Conservation (phyloP, 2,113 vertebrate genomes). For the Fregetta grallaria region DNA sequence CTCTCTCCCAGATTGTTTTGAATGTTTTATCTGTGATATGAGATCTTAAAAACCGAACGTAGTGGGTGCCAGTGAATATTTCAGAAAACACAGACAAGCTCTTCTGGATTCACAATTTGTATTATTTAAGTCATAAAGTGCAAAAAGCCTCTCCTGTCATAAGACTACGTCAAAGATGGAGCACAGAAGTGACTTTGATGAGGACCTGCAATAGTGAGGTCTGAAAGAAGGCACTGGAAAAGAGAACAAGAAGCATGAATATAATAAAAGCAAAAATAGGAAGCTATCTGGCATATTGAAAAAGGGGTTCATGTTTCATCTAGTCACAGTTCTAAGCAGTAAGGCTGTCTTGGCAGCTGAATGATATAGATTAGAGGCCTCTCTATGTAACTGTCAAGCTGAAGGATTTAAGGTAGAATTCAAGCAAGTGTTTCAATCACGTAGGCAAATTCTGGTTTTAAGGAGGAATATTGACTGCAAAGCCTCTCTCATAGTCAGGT, state of each 20-base stretch:
- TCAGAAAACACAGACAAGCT: slow-evolving; percentile 2
- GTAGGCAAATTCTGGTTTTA: not conserved
- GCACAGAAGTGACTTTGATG: not conserved
- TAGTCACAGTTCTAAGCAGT: not conserved
- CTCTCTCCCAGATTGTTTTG: not conserved
- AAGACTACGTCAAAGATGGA: not conserved
- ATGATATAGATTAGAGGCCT: not conserved
- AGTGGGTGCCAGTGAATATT: slow-evolving; percentile 6
- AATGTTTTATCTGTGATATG: not conserved
- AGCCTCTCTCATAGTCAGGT: not conserved
- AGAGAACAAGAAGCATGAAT: not conserved
- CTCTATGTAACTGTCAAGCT: not conserved
- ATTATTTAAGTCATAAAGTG: slow-evolving; percentile 6
- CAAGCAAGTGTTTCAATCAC: not conserved
- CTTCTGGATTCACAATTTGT: slow-evolving; percentile 34
- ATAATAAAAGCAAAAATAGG: not conserved
- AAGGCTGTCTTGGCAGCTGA: not conserved
- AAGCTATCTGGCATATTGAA: not conserved
- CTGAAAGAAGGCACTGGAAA: not conserved
- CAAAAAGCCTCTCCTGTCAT: not conserved
- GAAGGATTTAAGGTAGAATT: not conserved
- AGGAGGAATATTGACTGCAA: not conserved
- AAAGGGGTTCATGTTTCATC: not conserved
- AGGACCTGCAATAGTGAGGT: not conserved
- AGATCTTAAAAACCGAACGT: slow-evolving; percentile 19